Evolutionary conservation across 1,140 invertebrate species (phyloP), one percentile per base, ranked within the genome.

Genomic region (Drosophila kurseongensis): DNA sequence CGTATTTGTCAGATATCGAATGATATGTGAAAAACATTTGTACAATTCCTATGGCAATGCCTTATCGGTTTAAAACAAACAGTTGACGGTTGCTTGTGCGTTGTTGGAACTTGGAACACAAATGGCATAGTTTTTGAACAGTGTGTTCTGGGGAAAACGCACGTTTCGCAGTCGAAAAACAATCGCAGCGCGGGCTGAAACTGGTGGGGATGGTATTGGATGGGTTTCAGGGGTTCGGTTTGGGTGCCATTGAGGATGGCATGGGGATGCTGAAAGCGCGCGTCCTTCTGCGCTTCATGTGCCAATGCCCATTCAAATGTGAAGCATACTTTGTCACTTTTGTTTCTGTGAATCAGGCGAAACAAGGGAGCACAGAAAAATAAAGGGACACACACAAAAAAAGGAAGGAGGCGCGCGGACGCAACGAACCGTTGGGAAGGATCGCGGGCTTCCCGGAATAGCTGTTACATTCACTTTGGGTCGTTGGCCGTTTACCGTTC

Each of bases 301-400:
- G 10, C 18, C 44, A 16, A 47, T 47, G 44, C 44, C 18, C 44
- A 47, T 47, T 35, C 42, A 56, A 56, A 59, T 59, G 40, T 32
- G 40, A 16, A 32, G 38, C 27, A 29, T 42, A 42, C 55, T 57
- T 57, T 57, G 27, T 40, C 40, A 44, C 40, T 44, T 32, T 44
- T 44, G 27, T 36, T 12, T 52, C 27, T 10, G 27, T 35, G 29
- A 35, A 32, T 14, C 13, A 9, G 48, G 4, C 48, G 16, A 51
- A 51, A 51, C 29, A 51, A 51, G 48, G 48, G 29, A 14, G 9
- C 48, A 16, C 48, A 16, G 27, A 5, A 36, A 52, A 36, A 36
- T 8, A 52, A 18, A 16, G 13, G 4, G 1, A 14, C 5, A 23
- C 8, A 8, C 1, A 14, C n/a, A 51, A 35, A 51, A 13, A 27